phyloP scores from a whole-genome alignment of 2,797 vertebrate genomes.

The Acridotheres tristis region DNA sequence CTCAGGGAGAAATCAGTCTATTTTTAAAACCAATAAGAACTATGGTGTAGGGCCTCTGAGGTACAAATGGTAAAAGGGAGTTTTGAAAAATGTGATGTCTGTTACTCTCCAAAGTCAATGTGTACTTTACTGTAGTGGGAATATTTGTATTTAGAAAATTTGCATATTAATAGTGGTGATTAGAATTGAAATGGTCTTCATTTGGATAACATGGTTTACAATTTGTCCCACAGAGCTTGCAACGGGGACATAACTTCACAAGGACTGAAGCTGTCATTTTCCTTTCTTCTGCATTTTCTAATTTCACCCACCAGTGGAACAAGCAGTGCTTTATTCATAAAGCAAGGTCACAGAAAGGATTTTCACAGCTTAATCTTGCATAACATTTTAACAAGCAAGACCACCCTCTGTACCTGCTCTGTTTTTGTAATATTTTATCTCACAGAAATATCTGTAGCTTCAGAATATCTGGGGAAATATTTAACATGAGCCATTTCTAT shows the following conservation, averaged over 20 bases:
- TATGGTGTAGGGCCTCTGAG: neutral
- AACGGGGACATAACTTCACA: neutral
- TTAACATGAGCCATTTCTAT: neutral
- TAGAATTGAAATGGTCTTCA: neutral
- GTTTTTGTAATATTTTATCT: neutral
- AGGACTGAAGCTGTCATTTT: neutral
- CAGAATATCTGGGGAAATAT: neutral
- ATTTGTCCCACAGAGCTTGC: neutral
- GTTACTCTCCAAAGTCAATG: neutral
- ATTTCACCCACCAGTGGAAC: constrained; percentile 33
- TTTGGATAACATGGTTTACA: neutral
- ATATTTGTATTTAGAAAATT: neutral
- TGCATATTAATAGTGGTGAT: neutral
- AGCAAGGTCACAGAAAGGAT: constrained; percentile 3
- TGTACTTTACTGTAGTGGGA: neutral
- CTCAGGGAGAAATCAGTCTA: neutral
- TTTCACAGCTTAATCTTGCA: constrained; percentile 40
- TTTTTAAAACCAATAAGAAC: neutral
- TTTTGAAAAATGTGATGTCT: neutral
- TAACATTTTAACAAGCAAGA: constrained; percentile 27
- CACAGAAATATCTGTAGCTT: neutral
- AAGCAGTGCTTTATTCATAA: constrained; percentile 12
- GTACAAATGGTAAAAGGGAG: neutral
- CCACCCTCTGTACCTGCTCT: neutral
- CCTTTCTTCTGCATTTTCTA: constrained; percentile 8